These are phyloP conservation scores for Ecliptopera silaceata DNA, from an alignment of 2,888 invertebrate species.

Conservation along the genomic window DNA sequence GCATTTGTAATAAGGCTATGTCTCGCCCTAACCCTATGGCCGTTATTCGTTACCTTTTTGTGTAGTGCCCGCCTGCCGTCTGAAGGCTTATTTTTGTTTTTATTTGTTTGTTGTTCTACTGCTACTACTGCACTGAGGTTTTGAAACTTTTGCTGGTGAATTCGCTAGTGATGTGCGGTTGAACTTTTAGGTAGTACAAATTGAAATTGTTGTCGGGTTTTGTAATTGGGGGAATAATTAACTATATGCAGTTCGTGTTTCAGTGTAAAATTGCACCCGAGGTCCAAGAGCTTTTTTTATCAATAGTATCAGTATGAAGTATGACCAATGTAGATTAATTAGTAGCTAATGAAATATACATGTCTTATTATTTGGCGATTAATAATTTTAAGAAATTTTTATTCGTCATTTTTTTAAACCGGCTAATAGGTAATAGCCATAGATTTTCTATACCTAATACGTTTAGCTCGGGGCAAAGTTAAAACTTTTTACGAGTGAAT, in stretches of 20 bases:
- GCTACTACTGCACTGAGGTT: conserved; percentile 23
- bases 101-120: conserved; percentile 24
- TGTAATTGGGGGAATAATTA: neutral
- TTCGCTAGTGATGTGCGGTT: conserved; percentile 5
- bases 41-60: conserved; percentile 37
- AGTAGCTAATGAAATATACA: no score
- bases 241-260: no score
- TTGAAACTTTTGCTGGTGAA: conserved; percentile 9
- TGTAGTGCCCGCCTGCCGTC: conserved; percentile 26
- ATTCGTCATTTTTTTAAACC: no score
- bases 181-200: conserved; percentile 7
- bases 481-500: neutral
- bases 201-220: neutral
- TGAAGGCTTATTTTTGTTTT: conserved; percentile 33
- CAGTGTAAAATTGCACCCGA: no score
- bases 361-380: neutral
- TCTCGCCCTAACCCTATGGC: conserved; percentile 26
- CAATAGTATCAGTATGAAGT: no score
- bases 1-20: neutral
- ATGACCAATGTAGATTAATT: no score
- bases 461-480: neutral
- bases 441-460: neutral
- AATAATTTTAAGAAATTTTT: neutral
- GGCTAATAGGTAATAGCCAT: no score
- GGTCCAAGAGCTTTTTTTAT: no score